Conservation (phyloP, 2,113 vertebrate species). For the Columba janthina region DNA sequence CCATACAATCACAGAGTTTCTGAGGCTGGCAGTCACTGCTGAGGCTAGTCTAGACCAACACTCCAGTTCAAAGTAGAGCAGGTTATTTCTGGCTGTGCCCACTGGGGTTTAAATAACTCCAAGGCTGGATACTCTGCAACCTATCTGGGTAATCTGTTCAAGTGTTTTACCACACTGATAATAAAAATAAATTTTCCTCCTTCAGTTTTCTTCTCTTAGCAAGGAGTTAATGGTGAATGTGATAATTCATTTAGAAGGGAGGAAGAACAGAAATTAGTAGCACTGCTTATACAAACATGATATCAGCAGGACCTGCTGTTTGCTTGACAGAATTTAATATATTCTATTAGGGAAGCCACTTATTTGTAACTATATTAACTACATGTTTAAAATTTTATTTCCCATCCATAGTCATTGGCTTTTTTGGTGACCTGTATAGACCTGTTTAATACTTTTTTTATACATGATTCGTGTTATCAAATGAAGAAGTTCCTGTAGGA, state of each 20-base stretch:
- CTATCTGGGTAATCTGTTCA: not conserved
- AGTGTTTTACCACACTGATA: not conserved
- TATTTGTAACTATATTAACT: not conserved
- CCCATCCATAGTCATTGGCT: not conserved
- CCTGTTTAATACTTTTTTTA: not conserved
- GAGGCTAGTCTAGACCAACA: not conserved
- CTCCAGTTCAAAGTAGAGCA: not conserved
- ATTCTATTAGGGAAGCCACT: not conserved
- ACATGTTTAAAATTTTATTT: not conserved
- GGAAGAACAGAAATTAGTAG: not conserved
- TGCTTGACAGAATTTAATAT: not conserved
- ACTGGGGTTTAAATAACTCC: not conserved
- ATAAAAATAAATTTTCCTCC: not conserved
- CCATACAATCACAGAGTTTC: not conserved
- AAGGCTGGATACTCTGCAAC: not conserved
- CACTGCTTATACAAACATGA: not conserved
- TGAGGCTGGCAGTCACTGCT: not conserved
- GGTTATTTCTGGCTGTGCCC: not conserved
- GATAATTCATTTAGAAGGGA: not conserved
- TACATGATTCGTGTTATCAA: not conserved
- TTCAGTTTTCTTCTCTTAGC: not conserved
- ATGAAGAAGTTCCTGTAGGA: not conserved
- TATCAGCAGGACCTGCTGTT: not conserved
- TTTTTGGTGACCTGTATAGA: not conserved
- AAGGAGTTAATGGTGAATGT: not conserved